A percentile compares a stretch with the other conserved stretches of the same genome.
phyloP scores from a whole-genome alignment of 35 echinoderm and acorn worm genomes.

The Apostichopus californicus region DNA sequence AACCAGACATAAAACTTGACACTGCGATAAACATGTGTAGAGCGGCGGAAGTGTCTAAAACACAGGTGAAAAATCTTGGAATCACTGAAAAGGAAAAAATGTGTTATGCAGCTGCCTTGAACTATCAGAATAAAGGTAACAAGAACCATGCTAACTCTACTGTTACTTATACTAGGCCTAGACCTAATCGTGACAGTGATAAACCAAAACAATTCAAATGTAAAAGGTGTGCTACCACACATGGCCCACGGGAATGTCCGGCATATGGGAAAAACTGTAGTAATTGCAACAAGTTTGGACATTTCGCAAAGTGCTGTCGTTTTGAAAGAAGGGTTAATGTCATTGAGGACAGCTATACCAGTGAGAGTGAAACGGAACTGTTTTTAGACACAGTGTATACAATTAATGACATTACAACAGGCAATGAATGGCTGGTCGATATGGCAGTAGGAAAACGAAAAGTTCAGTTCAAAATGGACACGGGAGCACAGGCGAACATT shows the following conservation, averaged over 20 bases:
- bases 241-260: conserved; percentile 43
- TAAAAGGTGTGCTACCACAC: conserved; percentile 15
- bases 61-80: conserved; percentile 1
- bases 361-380: not conserved
- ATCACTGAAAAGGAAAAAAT: not conserved
- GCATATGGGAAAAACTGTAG: conserved; percentile 48
- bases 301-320: conserved; percentile 45
- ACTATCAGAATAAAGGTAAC: not conserved
- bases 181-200: too few relatives aligned
- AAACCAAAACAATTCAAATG: not conserved
- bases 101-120: not conserved
- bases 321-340: not conserved
- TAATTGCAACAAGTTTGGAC: conserved; percentile 28
- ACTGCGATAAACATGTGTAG: not conserved
- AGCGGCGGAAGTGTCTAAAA: not conserved
- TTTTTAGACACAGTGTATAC: too few relatives aligned
- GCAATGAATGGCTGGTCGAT: too few relatives aligned
- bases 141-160: too few relatives aligned
- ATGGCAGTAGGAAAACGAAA: too few relatives aligned
- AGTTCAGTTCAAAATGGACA: too few relatives aligned
- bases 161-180: not conserved
- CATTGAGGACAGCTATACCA: conserved; percentile 43
- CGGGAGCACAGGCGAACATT: too few relatives aligned
- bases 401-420: too few relatives aligned
- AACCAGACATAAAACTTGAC: too few relatives aligned